Conservation (phyloP, 2,888 invertebrate species). For the Tanypteryx hageni region DNA sequence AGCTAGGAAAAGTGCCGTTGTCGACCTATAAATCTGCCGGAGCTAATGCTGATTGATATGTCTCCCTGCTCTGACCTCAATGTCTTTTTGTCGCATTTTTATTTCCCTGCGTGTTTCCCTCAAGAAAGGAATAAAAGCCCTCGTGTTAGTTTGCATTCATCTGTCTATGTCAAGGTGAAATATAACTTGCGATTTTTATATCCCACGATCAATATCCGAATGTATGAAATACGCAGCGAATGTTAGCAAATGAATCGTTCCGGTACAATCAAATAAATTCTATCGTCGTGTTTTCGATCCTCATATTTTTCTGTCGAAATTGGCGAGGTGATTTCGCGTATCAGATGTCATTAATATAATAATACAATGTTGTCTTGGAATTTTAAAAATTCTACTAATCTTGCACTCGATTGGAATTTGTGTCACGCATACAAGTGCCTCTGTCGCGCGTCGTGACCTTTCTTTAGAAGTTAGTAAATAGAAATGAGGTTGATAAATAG, state of each 20-base stretch:
- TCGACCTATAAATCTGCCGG: slow-evolving; percentile 51
- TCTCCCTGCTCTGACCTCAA: slow-evolving; percentile 2
- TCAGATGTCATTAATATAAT: too few relatives aligned
- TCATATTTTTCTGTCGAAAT: not conserved
- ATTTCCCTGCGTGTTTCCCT: slow-evolving; percentile 11
- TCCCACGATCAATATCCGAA: not conserved
- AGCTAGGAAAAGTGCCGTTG: not conserved
- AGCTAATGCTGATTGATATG: slow-evolving; percentile 56
- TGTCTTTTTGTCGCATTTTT: slow-evolving; percentile 36
- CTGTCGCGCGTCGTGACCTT: too few relatives aligned
- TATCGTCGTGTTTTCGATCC: not conserved
- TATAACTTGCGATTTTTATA: slow-evolving; percentile 35
- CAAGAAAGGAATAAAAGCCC: not conserved
- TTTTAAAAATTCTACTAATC: too few relatives aligned
- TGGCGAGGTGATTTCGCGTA: too few relatives aligned
- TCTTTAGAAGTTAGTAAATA: too few relatives aligned
- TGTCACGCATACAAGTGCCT: too few relatives aligned
- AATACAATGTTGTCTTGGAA: too few relatives aligned
- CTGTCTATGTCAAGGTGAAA: slow-evolving; percentile 25
- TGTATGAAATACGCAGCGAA: not conserved
- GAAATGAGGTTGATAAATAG: too few relatives aligned
- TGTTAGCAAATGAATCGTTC: not conserved
- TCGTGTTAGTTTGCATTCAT: slow-evolving; percentile 42
- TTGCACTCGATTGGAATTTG: too few relatives aligned
- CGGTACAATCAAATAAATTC: too few relatives aligned